Conservation (phyloP, 2,113 vertebrate species). For the Coryphaenoides rupestris region DNA sequence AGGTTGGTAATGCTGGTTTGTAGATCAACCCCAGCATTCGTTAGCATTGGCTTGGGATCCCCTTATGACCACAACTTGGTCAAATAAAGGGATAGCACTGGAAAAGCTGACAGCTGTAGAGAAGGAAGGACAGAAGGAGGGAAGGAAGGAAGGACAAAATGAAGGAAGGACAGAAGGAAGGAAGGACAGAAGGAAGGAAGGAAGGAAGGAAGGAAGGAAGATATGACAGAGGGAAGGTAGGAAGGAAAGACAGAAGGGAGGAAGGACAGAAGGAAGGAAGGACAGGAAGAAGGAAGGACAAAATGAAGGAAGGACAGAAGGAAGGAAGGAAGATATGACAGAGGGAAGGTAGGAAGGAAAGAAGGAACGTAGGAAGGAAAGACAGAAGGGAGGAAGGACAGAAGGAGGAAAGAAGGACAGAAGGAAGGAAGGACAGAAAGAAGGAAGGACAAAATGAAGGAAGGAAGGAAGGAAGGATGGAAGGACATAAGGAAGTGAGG, state of each 20-base stretch:
- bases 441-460: neutral
- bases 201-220: neutral
- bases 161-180: neutral
- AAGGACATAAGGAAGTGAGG: neutral
- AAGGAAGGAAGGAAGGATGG: neutral
- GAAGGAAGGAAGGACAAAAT: conserved; percentile 54
- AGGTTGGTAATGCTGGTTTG: conserved; percentile 86
- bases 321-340: conserved; percentile 46
- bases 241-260: too few species aligned
- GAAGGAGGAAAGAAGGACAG: neutral
- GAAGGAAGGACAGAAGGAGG: conserved; percentile 70
- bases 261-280: neutral
- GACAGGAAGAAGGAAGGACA: conserved; percentile 12
- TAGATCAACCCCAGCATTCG: conserved; percentile 89
- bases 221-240: neutral
- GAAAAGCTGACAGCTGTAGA: conserved; percentile 80
- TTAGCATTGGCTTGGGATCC: conserved; percentile 81
- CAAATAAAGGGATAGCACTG: conserved; percentile 73
- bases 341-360: conserved; percentile 59
- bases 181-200: neutral
- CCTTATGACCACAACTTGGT: conserved; percentile 73
- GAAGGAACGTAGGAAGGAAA: neutral
- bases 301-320: conserved; percentile 80
- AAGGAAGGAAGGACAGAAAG: neutral
- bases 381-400: neutral